A percentile compares a stretch with the other conserved stretches of the same genome.
These are phyloP conservation scores for Trididemnum nubilum DNA, from an alignment of 23 tunicate genomes.

Conservation along the genomic window DNA sequence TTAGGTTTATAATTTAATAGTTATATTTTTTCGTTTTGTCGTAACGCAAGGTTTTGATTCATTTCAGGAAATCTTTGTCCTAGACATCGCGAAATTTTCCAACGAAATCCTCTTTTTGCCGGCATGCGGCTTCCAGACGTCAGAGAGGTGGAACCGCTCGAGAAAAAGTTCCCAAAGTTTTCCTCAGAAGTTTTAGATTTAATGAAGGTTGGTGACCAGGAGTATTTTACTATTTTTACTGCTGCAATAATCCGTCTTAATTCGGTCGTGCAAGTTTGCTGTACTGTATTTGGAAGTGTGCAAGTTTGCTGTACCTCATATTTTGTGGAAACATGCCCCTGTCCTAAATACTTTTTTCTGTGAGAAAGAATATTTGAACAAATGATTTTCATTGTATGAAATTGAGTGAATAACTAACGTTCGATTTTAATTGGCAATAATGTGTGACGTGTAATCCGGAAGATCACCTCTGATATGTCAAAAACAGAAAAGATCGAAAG, in stretches of 20 bases:
- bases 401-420: too few species aligned
- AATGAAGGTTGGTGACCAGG: constrained; percentile 94
- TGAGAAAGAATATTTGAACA: too few species aligned
- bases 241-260: background rate
- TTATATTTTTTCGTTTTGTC: too few species aligned
- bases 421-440: too few species aligned
- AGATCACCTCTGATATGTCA: too few species aligned
- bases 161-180: constrained; percentile 78
- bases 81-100: constrained; percentile 91
- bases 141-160: constrained; percentile 81
- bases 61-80: constrained; percentile 85
- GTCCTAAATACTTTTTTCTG: too few species aligned
- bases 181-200: constrained; percentile 75
- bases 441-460: too few species aligned
- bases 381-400: too few species aligned
- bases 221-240: background rate
- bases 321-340: background rate
- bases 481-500: too few species aligned
- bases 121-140: constrained; percentile 93
- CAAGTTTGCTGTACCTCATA: background rate
- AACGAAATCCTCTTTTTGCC: constrained; percentile 90
- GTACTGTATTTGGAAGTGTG: background rate
- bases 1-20: too few species aligned
- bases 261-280: background rate
- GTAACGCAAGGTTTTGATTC: too few species aligned